Evolutionary conservation across 2,888 invertebrate species (phyloP).

Genomic region (Campoplex nolae): DNA sequence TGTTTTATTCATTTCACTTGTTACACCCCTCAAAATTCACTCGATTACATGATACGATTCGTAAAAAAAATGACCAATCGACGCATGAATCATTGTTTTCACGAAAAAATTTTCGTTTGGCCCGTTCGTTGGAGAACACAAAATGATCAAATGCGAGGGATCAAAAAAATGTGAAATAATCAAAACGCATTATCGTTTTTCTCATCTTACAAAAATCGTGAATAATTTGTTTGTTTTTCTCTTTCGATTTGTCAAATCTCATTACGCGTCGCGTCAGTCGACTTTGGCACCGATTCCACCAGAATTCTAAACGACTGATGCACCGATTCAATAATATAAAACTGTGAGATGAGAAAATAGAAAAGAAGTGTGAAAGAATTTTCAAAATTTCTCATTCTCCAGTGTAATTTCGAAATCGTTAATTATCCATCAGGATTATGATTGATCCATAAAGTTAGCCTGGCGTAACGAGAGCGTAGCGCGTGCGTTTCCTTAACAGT

Average conservation of each 20-base stretch:
- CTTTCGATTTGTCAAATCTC: no score
- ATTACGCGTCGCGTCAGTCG: background rate
- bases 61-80: background rate
- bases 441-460: slow-evolving; percentile 81
- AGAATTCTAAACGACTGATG: background rate
- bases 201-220: background rate
- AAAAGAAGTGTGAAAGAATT: slow-evolving; percentile 1
- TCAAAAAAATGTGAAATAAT: background rate
- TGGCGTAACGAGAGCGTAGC: slow-evolving; percentile 77
- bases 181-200: background rate
- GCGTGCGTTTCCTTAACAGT: slow-evolving; percentile 76
- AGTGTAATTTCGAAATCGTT: slow-evolving; percentile 73
- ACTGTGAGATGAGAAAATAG: background rate
- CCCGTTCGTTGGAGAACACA: background rate
- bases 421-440: slow-evolving; percentile 77
- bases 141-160: background rate
- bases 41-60: background rate
- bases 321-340: background rate
- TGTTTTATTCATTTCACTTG: slow-evolving; percentile 22
- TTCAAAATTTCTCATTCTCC: slow-evolving; percentile 21
- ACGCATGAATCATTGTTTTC: background rate
- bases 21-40: background rate
- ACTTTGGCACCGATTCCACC: background rate
- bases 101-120: background rate
- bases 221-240: background rate